These are phyloP conservation scores for Lepus europaeus DNA, from an alignment of 2,113 vertebrate species.

Conservation along the genomic window DNA sequence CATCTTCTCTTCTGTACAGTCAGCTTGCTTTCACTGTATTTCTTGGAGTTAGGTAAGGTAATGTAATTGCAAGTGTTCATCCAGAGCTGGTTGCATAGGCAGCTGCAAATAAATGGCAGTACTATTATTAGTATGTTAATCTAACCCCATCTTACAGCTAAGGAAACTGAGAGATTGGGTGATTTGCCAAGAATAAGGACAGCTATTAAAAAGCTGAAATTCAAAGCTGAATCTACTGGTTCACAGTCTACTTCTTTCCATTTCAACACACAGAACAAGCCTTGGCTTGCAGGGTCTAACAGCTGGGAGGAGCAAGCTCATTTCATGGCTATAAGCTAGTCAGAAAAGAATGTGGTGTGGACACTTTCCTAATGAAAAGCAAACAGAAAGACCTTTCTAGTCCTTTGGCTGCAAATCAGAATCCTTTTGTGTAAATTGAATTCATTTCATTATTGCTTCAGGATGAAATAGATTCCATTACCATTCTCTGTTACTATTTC, in stretches of 20 bases:
- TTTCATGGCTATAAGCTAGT: conserved; percentile 50
- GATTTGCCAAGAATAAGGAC: conserved; percentile 38
- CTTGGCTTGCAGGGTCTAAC: conserved; percentile 58
- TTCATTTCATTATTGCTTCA: conserved; percentile 76
- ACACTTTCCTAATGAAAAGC: conserved; percentile 67
- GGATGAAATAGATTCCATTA: conserved; percentile 69
- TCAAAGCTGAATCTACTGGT: conserved; percentile 28
- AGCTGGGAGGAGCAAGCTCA: conserved; percentile 45
- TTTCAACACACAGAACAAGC: conserved; percentile 57
- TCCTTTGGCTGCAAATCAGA: conserved; percentile 70
- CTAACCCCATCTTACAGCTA: background rate
- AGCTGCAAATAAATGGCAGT: background rate
- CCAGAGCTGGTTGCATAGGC: background rate
- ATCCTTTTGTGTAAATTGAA: conserved; percentile 72
- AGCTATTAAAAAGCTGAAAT: conserved; percentile 28
- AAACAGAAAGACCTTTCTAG: conserved; percentile 66
- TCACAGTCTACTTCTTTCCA: conserved; percentile 26
- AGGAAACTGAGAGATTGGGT: background rate
- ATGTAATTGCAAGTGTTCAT: background rate
- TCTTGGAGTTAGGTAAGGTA: conserved; percentile 2
- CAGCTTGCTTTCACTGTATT: background rate
- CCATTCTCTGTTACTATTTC: conserved; percentile 10
- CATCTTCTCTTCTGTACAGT: background rate
- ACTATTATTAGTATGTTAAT: background rate
- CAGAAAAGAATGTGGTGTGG: conserved; percentile 57